Base-by-base conservation (phyloP, 2,113 vertebrate genomes). In the Edolisoma coerulescens region DNA sequence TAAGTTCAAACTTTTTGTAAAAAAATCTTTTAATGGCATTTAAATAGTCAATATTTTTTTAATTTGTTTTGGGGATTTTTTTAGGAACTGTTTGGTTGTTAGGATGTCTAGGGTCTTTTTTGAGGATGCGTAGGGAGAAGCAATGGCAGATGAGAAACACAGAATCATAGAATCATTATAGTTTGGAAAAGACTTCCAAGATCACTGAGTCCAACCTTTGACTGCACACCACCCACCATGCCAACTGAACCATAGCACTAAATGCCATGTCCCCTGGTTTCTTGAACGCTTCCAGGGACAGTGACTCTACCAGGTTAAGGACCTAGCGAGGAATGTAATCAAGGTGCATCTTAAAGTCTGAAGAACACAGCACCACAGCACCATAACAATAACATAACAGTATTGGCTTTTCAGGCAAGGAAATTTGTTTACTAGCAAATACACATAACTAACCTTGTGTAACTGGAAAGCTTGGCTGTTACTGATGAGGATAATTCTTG, bases 61-160 rank as follows among this genome's bases (percentile, higher is more conserved):
- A 4, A 0, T 33, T 44, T 52, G 11, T 11, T 42, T 69, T 16
- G 5, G 3, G 1, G 0, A 0, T 2, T 27, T 16, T 14, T 41
- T 24, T 59, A 59, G 21, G 8, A 87, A 20, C 4, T 20, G 4
- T 41, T 52, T 50, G 37, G 11, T 35, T 81, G 7, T 60, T 74
- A 59, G 39, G 24, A n/a, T 47, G 13, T 15, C n/a, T 75, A 37
- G 21, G 16, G 6, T 78, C 20, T 57, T 67, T 28, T 56, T 65
- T 52, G 9, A 18, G 10, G 3, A 9, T 32, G 3, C 17, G 39
- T 9, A 56, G 4, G 14, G 32, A 90, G 41, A 33, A 85, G 11
- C 18, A 79, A 0, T 18, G 13, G 22, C 10, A 63, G 19, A 16
- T 7, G 37, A 82, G 54, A 84, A 91, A 30, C 5, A 32, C 1